phyloP scores from a whole-genome alignment of 2,113 vertebrate genomes.

The Nycticryphes semicollaris region DNA sequence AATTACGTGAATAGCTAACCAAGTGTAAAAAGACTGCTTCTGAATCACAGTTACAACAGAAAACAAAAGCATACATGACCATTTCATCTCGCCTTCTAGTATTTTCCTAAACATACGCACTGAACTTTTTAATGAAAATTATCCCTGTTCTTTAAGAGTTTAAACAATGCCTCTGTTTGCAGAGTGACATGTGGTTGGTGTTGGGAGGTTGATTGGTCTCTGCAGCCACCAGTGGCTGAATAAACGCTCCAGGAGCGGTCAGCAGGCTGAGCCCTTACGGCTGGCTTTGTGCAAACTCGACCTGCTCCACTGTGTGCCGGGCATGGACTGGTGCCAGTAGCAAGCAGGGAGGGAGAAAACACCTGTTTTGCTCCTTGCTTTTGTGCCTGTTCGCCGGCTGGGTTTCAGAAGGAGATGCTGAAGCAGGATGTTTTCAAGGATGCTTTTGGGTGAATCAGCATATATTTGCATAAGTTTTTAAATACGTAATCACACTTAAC shows the following conservation, averaged over 20 bases:
- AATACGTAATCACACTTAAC: background rate
- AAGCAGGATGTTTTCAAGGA: background rate
- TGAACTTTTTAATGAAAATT: background rate
- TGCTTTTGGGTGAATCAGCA: background rate
- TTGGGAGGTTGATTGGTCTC: background rate
- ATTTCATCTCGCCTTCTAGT: background rate
- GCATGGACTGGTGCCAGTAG: background rate
- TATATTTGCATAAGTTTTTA: background rate
- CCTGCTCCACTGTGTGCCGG: accelerated
- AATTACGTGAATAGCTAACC: background rate
- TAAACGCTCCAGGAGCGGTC: accelerated
- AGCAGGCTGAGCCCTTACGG: background rate
- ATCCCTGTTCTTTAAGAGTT: background rate
- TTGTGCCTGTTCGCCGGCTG: accelerated
- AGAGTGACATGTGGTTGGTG: background rate
- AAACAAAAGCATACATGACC: background rate
- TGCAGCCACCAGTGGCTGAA: accelerated
- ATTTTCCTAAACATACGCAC: background rate
- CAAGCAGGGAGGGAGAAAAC: background rate
- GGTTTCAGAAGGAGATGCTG: background rate
- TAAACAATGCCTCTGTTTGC: background rate
- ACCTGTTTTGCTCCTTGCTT: background rate
- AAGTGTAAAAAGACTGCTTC: background rate
- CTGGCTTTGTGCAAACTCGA: background rate
- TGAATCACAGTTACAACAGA: background rate